Base-by-base conservation (phyloP, 1,140 invertebrate species). In the Drosophila seguyi region DNA sequence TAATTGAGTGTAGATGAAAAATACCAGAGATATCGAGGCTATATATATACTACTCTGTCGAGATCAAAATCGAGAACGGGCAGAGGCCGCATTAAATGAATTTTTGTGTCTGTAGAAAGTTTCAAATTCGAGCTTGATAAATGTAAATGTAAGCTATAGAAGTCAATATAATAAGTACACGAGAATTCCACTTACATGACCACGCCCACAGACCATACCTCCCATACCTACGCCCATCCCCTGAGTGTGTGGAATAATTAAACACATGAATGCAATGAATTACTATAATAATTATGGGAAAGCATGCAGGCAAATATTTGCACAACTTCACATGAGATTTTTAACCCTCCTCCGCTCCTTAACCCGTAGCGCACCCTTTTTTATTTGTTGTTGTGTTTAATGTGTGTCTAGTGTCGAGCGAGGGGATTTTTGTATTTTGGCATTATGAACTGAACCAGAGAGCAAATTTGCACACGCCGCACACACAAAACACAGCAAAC, bases 91-190 rank as follows among this genome's bases (percentile, higher is more conserved):
- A 81, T 78, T 63, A 81, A 81, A 60, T 76, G 63, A 53, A 68
- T 79, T 72, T 84, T 88, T 85, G 81, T 88, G 85, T 88, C 83
- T 90, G 85, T 88, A 90, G 85, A 85, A 90, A 75, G 85, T 88
- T 88, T 88, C 79, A 88, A 85, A 88, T 88, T 90, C 86, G 85
- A 88, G 85, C 85, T 90, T 88, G 85, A 72, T 85, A 88, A 55
- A 85, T 78, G 68, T 87, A 88, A 83, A 90, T 84, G 75, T 79
- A 79, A 79, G 75, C 76, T 84, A 84, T 87, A 84, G 69, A 77
- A 84, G 59, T 80, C 74, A 71, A 53, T 71, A 48, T 82, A 53
- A 79, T 87, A 79, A 82, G 77, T 73, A 60, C 62, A 75, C 76
- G 52, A 74, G 25, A 74, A 83, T 69, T 59, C 39, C 60, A 66